These are phyloP conservation scores for Romanogobio albipinnatus DNA, from an alignment of 2,113 vertebrate genomes.

Conservation along the genomic window DNA sequence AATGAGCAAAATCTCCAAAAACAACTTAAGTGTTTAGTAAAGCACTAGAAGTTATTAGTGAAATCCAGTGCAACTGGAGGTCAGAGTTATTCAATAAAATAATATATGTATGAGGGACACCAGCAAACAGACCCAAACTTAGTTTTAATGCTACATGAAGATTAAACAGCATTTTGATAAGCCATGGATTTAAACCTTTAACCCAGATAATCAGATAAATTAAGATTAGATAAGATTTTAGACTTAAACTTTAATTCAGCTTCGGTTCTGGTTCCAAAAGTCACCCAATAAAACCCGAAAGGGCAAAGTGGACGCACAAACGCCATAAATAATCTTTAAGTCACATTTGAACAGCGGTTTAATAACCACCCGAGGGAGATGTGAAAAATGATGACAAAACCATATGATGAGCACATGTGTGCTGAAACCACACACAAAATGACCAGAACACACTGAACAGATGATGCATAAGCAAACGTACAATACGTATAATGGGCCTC, in stretches of 20 bases:
- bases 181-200: constrained; percentile 24
- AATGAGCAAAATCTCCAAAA: not conserved
- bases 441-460: not conserved
- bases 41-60: not conserved
- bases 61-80: not conserved
- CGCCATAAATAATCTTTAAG: constrained; percentile 20
- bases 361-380: constrained; percentile 10
- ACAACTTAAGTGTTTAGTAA: not conserved
- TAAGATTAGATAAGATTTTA: constrained; percentile 24
- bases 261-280: constrained; percentile 16
- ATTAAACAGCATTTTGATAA: constrained; percentile 38
- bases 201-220: constrained; percentile 35
- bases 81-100: not conserved
- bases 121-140: not conserved
- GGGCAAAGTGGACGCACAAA: not conserved
- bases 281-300: not conserved
- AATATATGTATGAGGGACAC: not conserved
- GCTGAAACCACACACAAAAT: not conserved
- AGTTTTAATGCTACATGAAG: constrained; percentile 15
- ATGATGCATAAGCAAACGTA: constrained; percentile 21
- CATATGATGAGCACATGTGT: not conserved
- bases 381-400: not conserved
- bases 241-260: constrained; percentile 21
- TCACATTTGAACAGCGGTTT: not conserved
- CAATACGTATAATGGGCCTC: constrained; percentile 13